Conservation (phyloP, 2,888 invertebrate species). For the Epirrhoe alternata region DNA sequence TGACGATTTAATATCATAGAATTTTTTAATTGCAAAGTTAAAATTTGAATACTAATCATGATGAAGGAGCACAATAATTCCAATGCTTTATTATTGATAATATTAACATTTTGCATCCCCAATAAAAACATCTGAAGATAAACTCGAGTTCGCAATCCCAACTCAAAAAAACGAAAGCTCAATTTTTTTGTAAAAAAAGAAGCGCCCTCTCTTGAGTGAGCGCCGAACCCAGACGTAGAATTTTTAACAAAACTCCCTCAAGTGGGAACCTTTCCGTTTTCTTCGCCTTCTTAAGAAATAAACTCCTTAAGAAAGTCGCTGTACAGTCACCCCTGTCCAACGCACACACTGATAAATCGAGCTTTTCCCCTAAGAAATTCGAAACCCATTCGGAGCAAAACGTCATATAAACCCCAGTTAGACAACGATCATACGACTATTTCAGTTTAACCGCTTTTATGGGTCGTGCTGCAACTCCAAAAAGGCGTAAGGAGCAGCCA, state of each 20-base stretch:
- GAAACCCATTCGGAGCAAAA: constrained; percentile 47
- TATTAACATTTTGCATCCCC: background rate
- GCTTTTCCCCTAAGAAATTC: constrained; percentile 51
- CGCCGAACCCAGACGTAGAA: constrained; percentile 61
- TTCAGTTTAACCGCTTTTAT: constrained; percentile 5
- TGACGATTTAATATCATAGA: background rate
- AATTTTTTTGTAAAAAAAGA: constrained; percentile 35
- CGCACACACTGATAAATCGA: constrained; percentile 57
- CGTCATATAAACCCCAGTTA: constrained; percentile 43
- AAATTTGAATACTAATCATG: background rate
- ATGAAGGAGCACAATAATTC: background rate
- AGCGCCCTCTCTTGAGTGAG: constrained; percentile 71
- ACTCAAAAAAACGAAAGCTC: background rate
- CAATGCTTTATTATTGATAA: background rate
- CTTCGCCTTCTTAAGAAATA: constrained; percentile 82
- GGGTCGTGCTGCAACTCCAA: constrained; percentile 30
- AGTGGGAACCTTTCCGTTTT: constrained; percentile 81
- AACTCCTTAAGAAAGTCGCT: constrained; percentile 77
- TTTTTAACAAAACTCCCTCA: constrained; percentile 79
- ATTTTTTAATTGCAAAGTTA: background rate
- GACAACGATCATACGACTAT: constrained; percentile 36
- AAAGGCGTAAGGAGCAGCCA: constrained; percentile 46
- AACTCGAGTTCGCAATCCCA: background rate
- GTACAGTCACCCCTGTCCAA: constrained; percentile 52
- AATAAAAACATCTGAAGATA: background rate